These are phyloP conservation scores for Oriolus oriolus DNA, from an alignment of 2,113 vertebrate genomes.

Conservation along the genomic window DNA sequence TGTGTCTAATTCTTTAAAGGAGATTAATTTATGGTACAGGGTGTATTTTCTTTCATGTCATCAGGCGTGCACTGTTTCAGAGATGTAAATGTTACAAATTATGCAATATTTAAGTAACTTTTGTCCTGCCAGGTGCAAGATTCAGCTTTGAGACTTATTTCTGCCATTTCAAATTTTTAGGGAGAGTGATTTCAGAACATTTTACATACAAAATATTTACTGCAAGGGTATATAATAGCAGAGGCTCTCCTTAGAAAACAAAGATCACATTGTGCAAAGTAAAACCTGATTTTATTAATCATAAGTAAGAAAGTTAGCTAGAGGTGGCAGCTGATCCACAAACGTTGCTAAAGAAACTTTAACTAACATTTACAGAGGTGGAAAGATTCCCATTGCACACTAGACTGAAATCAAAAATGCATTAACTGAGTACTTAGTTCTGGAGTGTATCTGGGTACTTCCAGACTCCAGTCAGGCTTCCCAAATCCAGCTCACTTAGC, in stretches of 20 bases:
- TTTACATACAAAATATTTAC: neutral
- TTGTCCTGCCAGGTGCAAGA: neutral
- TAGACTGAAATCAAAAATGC: neutral
- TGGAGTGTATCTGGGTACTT: neutral
- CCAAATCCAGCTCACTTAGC: neutral
- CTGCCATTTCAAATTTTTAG: neutral
- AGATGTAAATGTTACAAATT: neutral
- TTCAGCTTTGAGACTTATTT: neutral
- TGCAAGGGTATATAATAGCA: neutral
- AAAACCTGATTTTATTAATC: neutral
- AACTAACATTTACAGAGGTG: neutral
- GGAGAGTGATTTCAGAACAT: neutral
- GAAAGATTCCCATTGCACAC: neutral
- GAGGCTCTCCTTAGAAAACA: neutral
- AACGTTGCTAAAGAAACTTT: neutral
- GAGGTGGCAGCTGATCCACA: neutral
- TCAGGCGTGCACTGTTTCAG: neutral
- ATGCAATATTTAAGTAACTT: neutral
- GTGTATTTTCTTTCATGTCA: neutral
- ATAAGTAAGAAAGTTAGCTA: neutral
- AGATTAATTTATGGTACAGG: neutral
- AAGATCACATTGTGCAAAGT: neutral
- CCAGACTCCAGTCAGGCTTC: neutral
- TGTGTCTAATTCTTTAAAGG: neutral
- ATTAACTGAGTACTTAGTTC: neutral